phyloP scores from a whole-genome alignment of 2,797 vertebrate genomes.

The Leptoclinus maculatus region DNA sequence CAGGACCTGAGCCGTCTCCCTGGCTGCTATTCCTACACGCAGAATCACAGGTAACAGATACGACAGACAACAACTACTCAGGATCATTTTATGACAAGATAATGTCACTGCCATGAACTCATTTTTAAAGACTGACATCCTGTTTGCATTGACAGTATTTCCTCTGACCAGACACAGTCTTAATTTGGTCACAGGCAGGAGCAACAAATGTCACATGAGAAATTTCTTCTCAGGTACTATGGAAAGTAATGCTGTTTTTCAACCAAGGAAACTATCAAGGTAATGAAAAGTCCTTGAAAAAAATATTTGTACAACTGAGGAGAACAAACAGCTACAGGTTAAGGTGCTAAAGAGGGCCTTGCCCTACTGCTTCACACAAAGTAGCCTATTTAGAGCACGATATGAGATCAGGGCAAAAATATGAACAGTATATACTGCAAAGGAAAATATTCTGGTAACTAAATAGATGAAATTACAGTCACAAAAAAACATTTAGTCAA shows the following conservation, averaged over 20 bases:
- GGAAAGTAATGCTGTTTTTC: not conserved
- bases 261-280: not conserved
- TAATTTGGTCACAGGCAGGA: not conserved
- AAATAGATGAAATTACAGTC: not conserved
- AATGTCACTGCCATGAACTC: not conserved
- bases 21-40: constrained; percentile 92
- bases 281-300: not conserved
- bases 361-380: not conserved
- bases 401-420: not conserved
- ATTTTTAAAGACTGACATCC: not conserved
- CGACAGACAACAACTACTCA: not conserved
- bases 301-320: not conserved
- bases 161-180: not conserved
- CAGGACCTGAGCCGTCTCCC: constrained; percentile 97
- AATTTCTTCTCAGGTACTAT: not conserved
- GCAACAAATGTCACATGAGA: not conserved
- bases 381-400: not conserved
- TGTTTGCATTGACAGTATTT: not conserved
- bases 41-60: not conserved
- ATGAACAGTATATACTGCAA: not conserved
- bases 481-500: not conserved
- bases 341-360: not conserved
- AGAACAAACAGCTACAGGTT: not conserved
- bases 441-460: not conserved
- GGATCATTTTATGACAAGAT: not conserved